Evolutionary conservation across 2,113 vertebrate genomes (phyloP).

Genomic region (Macrotis lagotis): DNA sequence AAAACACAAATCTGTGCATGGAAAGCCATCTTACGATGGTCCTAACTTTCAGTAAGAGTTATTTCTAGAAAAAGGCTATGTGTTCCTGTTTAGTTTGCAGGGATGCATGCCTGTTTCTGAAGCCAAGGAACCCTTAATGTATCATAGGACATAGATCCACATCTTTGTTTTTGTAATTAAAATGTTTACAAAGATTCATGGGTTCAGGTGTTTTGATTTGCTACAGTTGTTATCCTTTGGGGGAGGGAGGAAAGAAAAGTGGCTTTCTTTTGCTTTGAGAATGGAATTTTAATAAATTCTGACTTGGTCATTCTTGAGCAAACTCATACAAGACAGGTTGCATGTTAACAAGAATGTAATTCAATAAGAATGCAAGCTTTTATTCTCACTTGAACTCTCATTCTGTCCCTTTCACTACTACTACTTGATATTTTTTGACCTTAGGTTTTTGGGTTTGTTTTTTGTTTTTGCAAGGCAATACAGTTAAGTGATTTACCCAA

Average conservation of each 20-base stretch:
- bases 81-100: neutral
- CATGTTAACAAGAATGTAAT: neutral
- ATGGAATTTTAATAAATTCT: neutral
- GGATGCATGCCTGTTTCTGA: neutral
- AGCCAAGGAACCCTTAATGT: neutral
- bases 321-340: neutral
- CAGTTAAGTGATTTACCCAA: too few relatives aligned
- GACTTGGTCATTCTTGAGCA: neutral
- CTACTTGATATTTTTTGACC: too few relatives aligned
- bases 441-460: too few relatives aligned
- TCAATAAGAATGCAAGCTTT: neutral
- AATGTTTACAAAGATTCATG: constrained; percentile 57
- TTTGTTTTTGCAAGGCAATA: too few relatives aligned
- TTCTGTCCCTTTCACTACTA: neutral
- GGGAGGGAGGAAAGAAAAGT: neutral
- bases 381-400: neutral
- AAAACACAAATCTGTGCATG: neutral
- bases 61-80: neutral
- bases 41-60: neutral
- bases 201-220: neutral
- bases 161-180: constrained; percentile 65
- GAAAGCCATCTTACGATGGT: neutral
- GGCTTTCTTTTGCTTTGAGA: neutral
- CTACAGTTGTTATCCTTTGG: neutral
- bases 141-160: constrained; percentile 26